Evolutionary conservation across 2,888 invertebrate species (phyloP).

Genomic region (Pterobdella sp.): DNA sequence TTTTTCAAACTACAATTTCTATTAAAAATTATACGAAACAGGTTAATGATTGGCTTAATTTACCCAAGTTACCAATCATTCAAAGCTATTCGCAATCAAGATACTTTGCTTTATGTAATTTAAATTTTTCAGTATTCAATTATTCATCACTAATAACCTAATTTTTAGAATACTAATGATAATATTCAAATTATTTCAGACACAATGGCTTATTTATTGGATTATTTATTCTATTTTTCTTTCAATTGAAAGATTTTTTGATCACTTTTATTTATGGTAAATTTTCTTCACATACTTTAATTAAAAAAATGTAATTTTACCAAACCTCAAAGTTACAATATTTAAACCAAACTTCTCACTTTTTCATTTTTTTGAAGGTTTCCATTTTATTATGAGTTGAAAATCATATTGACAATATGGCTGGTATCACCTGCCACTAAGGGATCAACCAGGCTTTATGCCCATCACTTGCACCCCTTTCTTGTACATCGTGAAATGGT

Average conservation of each 20-base stretch:
- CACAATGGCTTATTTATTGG: constrained; percentile 32
- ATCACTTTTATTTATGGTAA: constrained; percentile 30
- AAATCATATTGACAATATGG: constrained; percentile 12
- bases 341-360: too few species aligned
- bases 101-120: constrained; percentile 11
- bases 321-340: too few species aligned
- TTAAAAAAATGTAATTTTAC: too few species aligned
- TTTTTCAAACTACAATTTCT: not conserved
- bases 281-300: too few species aligned
- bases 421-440: constrained; percentile 21
- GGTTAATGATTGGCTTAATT: constrained; percentile 19
- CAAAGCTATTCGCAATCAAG: constrained; percentile 23
- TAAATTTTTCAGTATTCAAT: not conserved
- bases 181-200: constrained; percentile 9
- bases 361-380: constrained; percentile 5
- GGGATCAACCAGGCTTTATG: constrained; percentile 20
- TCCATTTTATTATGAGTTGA: constrained; percentile 25
- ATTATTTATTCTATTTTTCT: constrained; percentile 30
- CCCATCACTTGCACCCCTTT: constrained; percentile 17
- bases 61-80: constrained; percentile 26
- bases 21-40: not conserved
- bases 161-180: not conserved
- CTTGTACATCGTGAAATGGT: constrained; percentile 22
- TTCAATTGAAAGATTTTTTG: constrained; percentile 26
- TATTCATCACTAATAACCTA: not conserved